Percentiles rank a stretch among this genome's conserved stretches.
Evolutionary conservation across 2,113 vertebrate genomes (phyloP).

Genomic region (Eubucco bourcierii): DNA sequence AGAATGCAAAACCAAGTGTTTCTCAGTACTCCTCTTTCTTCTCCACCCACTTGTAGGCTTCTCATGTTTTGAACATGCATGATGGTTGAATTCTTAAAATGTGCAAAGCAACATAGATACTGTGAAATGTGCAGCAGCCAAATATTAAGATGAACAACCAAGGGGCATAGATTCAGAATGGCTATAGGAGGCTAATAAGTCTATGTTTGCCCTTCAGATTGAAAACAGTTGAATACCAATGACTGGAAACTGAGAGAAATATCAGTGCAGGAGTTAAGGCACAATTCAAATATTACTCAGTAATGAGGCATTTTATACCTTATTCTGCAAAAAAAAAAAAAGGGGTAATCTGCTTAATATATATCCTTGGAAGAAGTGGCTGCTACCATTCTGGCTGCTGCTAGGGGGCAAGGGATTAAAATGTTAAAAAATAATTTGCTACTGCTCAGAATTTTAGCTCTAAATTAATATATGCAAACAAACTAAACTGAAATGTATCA

Average conservation of each 20-base stretch:
- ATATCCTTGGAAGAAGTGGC: neutral
- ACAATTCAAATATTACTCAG: neutral
- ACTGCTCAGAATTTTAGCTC: neutral
- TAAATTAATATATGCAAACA: neutral
- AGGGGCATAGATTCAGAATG: neutral
- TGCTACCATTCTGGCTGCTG: constrained; percentile 1
- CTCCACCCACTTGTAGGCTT: neutral
- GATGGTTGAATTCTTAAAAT: neutral
- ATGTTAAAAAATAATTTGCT: neutral
- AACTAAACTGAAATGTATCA: neutral
- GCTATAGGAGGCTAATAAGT: neutral
- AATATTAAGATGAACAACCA: neutral
- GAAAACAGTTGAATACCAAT: neutral
- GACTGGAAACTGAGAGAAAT: constrained; percentile 20
- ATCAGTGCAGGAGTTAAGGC: constrained; percentile 8
- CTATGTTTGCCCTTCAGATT: neutral
- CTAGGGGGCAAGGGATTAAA: neutral
- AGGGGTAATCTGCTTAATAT: neutral
- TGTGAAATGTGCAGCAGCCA: neutral
- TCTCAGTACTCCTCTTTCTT: neutral
- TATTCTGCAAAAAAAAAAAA: constrained; percentile 12
- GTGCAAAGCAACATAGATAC: neutral
- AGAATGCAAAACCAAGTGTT: neutral
- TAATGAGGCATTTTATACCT: neutral
- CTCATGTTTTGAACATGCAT: neutral